These are phyloP conservation scores for Microcebus tavaratra DNA, from an alignment of 2,113 vertebrate species.

Conservation along the genomic window DNA sequence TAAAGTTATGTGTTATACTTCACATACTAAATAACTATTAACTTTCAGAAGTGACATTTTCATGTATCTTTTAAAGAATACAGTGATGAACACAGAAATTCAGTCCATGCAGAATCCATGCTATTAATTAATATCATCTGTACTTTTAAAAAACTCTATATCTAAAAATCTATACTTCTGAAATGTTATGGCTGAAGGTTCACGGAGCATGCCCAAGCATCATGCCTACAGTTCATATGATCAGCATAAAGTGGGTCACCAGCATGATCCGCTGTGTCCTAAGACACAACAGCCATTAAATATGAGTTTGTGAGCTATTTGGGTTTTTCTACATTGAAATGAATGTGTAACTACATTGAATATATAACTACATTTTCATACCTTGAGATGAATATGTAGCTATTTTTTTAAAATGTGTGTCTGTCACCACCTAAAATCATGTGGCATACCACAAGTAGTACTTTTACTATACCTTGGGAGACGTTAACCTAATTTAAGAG, in stretches of 20 bases:
- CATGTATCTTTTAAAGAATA: background rate
- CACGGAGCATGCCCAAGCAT: background rate
- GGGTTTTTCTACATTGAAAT: background rate
- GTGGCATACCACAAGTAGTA: background rate
- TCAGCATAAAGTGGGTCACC: background rate
- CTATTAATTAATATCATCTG: background rate
- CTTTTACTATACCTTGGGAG: background rate
- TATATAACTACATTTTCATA: background rate
- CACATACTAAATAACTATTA: background rate
- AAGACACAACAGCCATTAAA: background rate
- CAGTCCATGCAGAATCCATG: background rate
- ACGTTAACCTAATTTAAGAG: constrained; percentile 20
- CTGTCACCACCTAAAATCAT: background rate
- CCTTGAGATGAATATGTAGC: background rate
- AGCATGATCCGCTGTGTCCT: background rate
- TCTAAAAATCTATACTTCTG: background rate
- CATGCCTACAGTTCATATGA: background rate
- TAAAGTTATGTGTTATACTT: background rate
- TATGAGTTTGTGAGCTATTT: background rate
- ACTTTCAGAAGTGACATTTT: background rate
- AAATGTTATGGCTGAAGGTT: background rate
- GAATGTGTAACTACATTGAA: background rate
- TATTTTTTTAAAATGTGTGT: background rate
- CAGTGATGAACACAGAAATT: background rate
- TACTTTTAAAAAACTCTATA: background rate